These are phyloP conservation scores for Apis florea DNA, from an alignment of 1,140 invertebrate species.

Conservation along the genomic window DNA sequence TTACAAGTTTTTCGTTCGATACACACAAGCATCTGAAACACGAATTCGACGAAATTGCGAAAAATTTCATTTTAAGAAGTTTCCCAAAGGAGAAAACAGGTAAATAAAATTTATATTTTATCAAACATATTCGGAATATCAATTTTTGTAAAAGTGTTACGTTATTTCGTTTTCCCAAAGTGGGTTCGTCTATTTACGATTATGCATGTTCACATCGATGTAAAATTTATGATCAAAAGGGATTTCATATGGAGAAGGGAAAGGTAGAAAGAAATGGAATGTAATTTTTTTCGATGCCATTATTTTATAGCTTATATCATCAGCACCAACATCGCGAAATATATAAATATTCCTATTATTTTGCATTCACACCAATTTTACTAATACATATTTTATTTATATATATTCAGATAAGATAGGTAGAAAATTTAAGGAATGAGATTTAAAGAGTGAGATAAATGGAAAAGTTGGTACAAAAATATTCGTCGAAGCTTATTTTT, in stretches of 20 bases:
- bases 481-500: too few species aligned
- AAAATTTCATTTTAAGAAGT: neutral
- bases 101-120: neutral
- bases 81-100: neutral
- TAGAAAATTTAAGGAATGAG: too few species aligned
- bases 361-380: too few species aligned
- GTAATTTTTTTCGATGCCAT: neutral
- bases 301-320: neutral
- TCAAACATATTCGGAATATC: neutral
- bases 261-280: neutral
- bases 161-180: neutral
- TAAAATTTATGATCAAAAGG: slow-evolving; percentile 9
- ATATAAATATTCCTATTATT: neutral
- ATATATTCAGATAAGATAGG: too few species aligned
- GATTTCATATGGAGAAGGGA: neutral
- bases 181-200: neutral
- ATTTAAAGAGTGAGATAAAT: too few species aligned
- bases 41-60: neutral
- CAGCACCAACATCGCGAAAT: neutral
- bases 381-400: neutral
- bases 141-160: neutral
- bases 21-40: neutral
- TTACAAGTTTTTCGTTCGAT: neutral
- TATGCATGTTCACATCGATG: neutral
- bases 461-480: too few species aligned